Percentiles rank a stretch among this genome's conserved stretches.
These are phyloP conservation scores for Charadrius vociferus DNA, from an alignment of 2,113 vertebrate species.

Conservation along the genomic window DNA sequence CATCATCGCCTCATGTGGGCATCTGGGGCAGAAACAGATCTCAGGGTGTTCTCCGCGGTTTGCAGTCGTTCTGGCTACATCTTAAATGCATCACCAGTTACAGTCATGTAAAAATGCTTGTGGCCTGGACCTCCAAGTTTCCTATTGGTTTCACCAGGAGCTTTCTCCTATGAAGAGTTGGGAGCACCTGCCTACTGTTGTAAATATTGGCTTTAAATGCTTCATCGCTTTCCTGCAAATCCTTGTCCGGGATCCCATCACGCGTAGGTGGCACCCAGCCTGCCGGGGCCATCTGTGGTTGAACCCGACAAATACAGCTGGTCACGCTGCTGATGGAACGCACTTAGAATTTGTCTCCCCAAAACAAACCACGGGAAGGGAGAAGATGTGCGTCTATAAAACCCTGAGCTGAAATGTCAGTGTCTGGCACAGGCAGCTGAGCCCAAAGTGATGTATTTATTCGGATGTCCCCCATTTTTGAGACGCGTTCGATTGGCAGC, in stretches of 20 bases:
- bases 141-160: not conserved
- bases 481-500: rapidly evolving
- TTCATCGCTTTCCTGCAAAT: not conserved
- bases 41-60: rapidly evolving
- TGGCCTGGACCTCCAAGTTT: not conserved
- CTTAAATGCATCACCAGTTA: not conserved
- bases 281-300: too few species aligned
- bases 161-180: not conserved
- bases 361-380: not conserved
- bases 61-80: not conserved
- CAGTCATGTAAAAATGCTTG: not conserved
- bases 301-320: not conserved
- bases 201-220: not conserved
- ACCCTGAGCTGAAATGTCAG: not conserved
- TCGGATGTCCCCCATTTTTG: not conserved
- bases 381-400: not conserved
- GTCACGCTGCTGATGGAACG: rapidly evolving
- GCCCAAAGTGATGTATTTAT: not conserved
- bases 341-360: not conserved
- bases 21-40: not conserved
- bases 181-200: not conserved
- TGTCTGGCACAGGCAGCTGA: not conserved
- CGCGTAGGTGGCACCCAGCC: rapidly evolving
- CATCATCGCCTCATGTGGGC: not conserved
- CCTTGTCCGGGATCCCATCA: rapidly evolving